Conservation (phyloP, 2,797 vertebrate genomes). For the Anas bernieri region DNA sequence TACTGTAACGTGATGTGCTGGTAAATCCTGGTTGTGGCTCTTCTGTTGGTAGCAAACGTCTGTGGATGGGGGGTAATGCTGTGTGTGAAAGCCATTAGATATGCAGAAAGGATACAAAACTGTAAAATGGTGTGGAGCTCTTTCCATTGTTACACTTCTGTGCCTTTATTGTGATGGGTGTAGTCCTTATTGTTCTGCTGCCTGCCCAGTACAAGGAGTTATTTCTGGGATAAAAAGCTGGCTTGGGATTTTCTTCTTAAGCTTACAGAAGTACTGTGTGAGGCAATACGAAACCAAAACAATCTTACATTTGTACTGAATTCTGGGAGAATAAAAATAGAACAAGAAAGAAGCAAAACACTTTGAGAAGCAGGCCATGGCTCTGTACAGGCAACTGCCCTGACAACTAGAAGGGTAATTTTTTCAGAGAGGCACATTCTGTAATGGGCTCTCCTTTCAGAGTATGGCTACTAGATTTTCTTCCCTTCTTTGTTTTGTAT, state of each 20-base stretch:
- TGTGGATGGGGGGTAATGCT: no score
- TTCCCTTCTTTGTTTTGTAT: background rate
- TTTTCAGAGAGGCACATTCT: background rate
- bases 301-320: background rate
- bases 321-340: background rate
- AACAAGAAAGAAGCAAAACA: background rate
- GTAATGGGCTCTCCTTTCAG: background rate
- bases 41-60: background rate
- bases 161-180: background rate
- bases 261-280: background rate
- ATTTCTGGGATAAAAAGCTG: background rate
- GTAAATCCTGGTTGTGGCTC: background rate
- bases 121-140: background rate
- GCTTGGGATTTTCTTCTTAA: constrained; percentile 2
- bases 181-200: background rate
- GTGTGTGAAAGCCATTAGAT: background rate
- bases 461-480: background rate
- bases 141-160: background rate
- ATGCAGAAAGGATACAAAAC: background rate
- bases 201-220: background rate
- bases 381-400: background rate
- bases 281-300: background rate
- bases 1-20: background rate
- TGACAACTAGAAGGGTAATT: background rate
- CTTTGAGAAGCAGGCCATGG: background rate